Conservation (phyloP, 2,888 invertebrate genomes). For the Julus scandinavius region DNA sequence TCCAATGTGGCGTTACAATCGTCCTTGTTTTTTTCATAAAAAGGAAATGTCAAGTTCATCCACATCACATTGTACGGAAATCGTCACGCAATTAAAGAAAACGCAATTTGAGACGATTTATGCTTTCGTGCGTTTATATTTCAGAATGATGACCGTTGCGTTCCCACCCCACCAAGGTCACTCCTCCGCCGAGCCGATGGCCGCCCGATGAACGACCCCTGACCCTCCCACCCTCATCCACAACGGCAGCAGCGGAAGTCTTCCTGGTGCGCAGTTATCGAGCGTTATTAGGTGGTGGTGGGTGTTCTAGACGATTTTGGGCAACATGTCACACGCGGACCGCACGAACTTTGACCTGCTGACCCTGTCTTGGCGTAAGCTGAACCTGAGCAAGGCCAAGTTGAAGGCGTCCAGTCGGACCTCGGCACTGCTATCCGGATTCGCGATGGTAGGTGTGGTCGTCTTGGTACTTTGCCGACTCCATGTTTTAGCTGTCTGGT, state of each 20-base stretch:
- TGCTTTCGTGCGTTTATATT: too few species aligned
- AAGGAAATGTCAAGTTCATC: too few species aligned
- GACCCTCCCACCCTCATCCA: not conserved
- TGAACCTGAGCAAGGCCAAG: slow-evolving; percentile 92
- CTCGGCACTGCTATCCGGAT: slow-evolving; percentile 90
- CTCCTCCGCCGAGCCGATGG: too few species aligned
- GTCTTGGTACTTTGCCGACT: too few species aligned
- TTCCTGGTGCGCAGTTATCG: slow-evolving; percentile 37
- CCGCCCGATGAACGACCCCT: slow-evolving; percentile 1
- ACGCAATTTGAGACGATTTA: too few species aligned
- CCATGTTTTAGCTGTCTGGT: too few species aligned
- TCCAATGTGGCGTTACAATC: too few species aligned
- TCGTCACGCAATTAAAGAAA: too few species aligned
- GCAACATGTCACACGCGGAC: slow-evolving; percentile 59
- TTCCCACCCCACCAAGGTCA: too few species aligned
- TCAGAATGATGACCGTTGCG: too few species aligned
- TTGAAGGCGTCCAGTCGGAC: slow-evolving; percentile 94
- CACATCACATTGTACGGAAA: too few species aligned
- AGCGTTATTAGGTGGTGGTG: slow-evolving; percentile 54
- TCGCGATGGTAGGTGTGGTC: slow-evolving; percentile 81
- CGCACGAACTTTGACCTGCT: slow-evolving; percentile 59
- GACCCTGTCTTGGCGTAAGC: slow-evolving; percentile 68
- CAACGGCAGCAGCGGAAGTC: slow-evolving; percentile 2
- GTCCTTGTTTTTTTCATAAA: too few species aligned
- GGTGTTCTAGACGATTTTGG: slow-evolving; percentile 56